These are phyloP conservation scores for Pelvicachromis taeniatus DNA, from an alignment of 2,113 vertebrate genomes.

Conservation along the genomic window DNA sequence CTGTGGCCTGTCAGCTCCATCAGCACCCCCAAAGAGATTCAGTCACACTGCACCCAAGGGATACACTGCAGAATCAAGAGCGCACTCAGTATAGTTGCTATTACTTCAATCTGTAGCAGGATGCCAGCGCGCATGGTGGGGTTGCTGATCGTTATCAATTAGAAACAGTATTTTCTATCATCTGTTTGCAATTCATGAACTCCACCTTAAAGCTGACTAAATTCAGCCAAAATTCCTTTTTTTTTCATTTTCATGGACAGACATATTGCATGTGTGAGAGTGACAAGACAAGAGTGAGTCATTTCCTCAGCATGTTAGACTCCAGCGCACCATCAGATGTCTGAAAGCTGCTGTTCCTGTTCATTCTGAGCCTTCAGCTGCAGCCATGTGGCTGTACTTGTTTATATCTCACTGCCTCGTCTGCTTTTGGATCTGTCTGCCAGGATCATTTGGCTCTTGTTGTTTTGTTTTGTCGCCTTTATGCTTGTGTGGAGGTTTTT, in stretches of 20 bases:
- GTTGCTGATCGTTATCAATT: not conserved
- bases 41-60: slow-evolving; percentile 2
- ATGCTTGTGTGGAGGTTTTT: not conserved
- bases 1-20: slow-evolving; percentile 9
- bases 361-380: slow-evolving; percentile 2
- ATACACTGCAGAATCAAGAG: not conserved
- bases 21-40: slow-evolving; percentile 5
- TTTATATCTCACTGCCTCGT: not conserved
- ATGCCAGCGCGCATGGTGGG: not conserved
- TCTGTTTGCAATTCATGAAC: not conserved
- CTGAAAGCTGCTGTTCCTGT: not conserved
- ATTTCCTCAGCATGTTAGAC: not conserved
- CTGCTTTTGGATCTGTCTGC: not conserved
- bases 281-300: slow-evolving; percentile 22
- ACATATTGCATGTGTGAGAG: not conserved
- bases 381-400: slow-evolving; percentile 12
- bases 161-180: not conserved
- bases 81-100: not conserved
- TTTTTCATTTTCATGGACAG: not conserved
- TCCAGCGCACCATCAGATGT: not conserved
- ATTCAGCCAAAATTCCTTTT: not conserved
- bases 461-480: not conserved
- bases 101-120: not conserved
- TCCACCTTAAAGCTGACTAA: not conserved
- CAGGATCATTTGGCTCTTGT: not conserved